A percentile compares a stretch with the other conserved stretches of the same genome.
Evolutionary conservation across 2,113 vertebrate genomes (phyloP).

Genomic region (Engraulis encrasicolus): DNA sequence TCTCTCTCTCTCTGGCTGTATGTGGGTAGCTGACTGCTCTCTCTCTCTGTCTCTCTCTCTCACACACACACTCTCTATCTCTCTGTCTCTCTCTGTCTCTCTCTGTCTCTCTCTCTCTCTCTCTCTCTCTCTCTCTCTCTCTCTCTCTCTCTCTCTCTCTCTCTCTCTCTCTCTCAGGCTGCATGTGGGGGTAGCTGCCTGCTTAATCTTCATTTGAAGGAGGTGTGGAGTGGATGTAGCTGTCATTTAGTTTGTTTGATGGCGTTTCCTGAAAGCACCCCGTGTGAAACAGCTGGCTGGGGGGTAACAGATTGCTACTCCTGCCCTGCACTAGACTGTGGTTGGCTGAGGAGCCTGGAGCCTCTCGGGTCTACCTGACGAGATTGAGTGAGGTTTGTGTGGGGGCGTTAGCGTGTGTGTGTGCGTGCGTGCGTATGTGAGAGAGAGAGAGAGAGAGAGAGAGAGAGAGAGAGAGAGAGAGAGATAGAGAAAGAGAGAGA

Average conservation of each 20-base stretch:
- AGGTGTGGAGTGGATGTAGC: not conserved
- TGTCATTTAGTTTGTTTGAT: slow-evolving; percentile 7
- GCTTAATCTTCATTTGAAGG: not conserved
- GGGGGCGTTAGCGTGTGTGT: not conserved
- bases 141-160: not conserved
- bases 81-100: not conserved
- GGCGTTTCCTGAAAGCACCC: not conserved
- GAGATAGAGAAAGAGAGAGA: too few relatives aligned
- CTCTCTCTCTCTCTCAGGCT: not conserved
- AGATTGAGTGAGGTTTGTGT: not conserved
- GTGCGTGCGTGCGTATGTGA: too few relatives aligned
- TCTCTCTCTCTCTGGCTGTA: too few relatives aligned
- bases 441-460: not conserved
- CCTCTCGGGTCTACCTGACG: not conserved
- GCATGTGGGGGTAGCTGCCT: not conserved
- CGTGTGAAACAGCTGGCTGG: not conserved
- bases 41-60: not conserved
- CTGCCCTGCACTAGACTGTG: too few relatives aligned
- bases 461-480: too few relatives aligned
- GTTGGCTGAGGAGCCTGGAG: not conserved
- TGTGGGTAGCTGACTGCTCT: too few relatives aligned
- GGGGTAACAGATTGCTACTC: not conserved
- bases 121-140: not conserved
- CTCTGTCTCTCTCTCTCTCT: not conserved
- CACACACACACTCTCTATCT: too few relatives aligned